Conservation (phyloP, 2,888 invertebrate species). For the Agrochola circellaris region DNA sequence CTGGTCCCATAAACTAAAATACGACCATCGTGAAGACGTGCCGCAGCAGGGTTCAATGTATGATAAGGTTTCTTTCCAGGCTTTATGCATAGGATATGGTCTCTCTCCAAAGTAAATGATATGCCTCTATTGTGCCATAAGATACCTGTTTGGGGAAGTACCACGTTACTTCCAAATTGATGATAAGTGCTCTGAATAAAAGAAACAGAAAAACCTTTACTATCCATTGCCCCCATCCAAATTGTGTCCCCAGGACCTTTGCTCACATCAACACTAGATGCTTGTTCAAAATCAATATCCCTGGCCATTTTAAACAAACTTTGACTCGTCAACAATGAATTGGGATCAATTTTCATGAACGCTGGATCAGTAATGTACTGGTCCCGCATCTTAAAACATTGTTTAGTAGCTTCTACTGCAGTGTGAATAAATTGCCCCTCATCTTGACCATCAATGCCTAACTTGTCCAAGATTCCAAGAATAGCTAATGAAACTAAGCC, state of each 20-base stretch:
- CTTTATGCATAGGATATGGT: constrained; percentile 76
- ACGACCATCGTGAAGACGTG: constrained; percentile 83
- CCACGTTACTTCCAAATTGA: constrained; percentile 81
- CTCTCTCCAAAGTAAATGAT: constrained; percentile 76
- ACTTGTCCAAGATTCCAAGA: constrained; percentile 82
- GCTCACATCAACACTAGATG: constrained; percentile 70
- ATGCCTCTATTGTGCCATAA: constrained; percentile 86
- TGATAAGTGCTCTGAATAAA: constrained; percentile 86
- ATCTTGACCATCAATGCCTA: constrained; percentile 79
- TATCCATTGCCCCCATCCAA: constrained; percentile 87
- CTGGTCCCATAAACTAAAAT: constrained; percentile 83
- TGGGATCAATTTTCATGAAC: constrained; percentile 79
- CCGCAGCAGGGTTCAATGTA: constrained; percentile 85
- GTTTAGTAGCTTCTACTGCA: constrained; percentile 83
- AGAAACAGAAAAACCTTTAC: constrained; percentile 85
- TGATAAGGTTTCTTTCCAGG: constrained; percentile 87
- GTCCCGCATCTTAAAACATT: constrained; percentile 78
- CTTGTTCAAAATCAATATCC: constrained; percentile 73
- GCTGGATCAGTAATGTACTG: constrained; percentile 83
- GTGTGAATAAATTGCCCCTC: constrained; percentile 84
- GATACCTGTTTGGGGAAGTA: constrained; percentile 85
- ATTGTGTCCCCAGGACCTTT: constrained; percentile 84
- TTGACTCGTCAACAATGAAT: constrained; percentile 74
- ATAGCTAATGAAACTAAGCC: constrained; percentile 82
- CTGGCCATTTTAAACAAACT: constrained; percentile 77